Conservation (phyloP, 2,888 invertebrate genomes). For the Drosophila differens region DNA sequence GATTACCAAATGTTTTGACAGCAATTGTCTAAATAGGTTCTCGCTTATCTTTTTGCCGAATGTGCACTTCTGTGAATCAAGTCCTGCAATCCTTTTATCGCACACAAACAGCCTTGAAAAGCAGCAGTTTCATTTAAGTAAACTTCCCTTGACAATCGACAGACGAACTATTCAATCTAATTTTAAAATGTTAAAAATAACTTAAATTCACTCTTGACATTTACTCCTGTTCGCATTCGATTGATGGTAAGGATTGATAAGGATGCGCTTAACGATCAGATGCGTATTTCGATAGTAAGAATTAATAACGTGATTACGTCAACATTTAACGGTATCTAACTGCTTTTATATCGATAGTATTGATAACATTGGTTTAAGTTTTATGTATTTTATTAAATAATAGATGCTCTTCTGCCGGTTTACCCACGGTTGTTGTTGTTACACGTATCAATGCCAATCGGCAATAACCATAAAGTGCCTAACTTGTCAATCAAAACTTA, state of each 20-base stretch:
- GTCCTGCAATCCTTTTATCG: constrained; percentile 16
- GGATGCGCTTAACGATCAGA: not conserved
- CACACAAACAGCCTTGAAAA: constrained; percentile 16
- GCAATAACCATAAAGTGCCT: not conserved
- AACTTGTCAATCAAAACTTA: not conserved
- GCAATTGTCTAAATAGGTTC: constrained; percentile 78
- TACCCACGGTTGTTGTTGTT: not conserved
- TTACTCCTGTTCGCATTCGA: no score
- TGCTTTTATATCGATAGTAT: not conserved
- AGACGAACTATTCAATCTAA: not conserved
- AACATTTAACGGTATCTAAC: not conserved
- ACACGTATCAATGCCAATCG: not conserved
- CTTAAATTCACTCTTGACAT: not conserved
- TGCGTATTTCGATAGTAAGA: not conserved
- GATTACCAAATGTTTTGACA: constrained; percentile 79
- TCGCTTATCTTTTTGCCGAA: constrained; percentile 12
- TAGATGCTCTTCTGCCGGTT: not conserved
- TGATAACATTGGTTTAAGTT: not conserved
- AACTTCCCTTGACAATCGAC: not conserved
- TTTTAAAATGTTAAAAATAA: not conserved
- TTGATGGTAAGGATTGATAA: not conserved
- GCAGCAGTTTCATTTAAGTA: not conserved
- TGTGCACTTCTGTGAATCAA: constrained; percentile 19
- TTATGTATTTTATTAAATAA: not conserved
- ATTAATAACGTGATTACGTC: not conserved